Evolutionary conservation across 2,113 vertebrate species (phyloP), one percentile per base, ranked within the genome.

Genomic region (Cavia porcellus): DNA sequence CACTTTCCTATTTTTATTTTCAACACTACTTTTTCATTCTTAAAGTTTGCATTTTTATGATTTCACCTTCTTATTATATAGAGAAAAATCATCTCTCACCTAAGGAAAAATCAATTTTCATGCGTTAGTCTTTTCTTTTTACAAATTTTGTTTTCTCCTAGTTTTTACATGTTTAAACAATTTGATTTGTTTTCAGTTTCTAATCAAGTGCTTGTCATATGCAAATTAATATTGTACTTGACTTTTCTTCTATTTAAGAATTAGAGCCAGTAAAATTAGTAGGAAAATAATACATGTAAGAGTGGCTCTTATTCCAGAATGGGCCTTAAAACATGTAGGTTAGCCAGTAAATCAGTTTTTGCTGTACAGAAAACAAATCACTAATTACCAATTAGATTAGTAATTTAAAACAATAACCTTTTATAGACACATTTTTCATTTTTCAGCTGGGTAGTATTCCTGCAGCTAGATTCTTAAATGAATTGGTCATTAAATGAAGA

Each of bases 1-100:
- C 3, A 75, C 92, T 94, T 87, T 32, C 19, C 19, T 72, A 55
- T 80, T 97, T 94, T n/a, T 61, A 59, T 94, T 88, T 77, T 59
- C 35, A 91, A 52, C 14, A 59, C 13, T 15, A 10, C 30, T 80
- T 50, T 88, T 92, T 91, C 89, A 8, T 59, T 80, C 57, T 92
- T 89, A 35, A 94, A 85, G 4, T 9, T 52, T 85, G 9, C 9
- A 13, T 57, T 92, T 93, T 68, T 59, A 57, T 81, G 66, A 80
- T 19, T 47, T 64, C 62, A 30, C 28, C 12, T 83, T 72, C 20
- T 64, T 84, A 3, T 86, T 86, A 47, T 0, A 13, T 35, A 70
- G 17, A 72, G 61, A 74, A 70, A 93, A 68, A 74, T 47, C 2
- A 13, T 50, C 12, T 57, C 20, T 64, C 11, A 13, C 64, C 25